Base-by-base conservation (phyloP, 2,888 invertebrate species). In the Erebia palarica region DNA sequence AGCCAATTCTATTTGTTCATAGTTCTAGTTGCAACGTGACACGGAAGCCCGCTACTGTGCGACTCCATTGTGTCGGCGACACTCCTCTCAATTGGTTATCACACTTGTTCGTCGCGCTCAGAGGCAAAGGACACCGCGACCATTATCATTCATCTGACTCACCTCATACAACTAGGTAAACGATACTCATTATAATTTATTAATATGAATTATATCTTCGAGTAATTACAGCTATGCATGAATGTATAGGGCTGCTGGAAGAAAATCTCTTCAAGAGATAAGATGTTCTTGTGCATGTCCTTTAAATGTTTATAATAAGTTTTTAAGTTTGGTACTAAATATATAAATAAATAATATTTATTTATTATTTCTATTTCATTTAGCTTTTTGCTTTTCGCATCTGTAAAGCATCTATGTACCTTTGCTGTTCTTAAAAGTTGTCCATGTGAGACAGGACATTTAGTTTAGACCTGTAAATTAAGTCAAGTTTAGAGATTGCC, bases 21-120 rank as follows among this genome's bases (percentile, higher is more conserved):
- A 74, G 67, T 75, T 75, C 81, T 75, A 81, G 76, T 69, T 69
- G 70, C 74, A 69, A 75, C 70, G 69, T 79, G 77, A 86, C 86
- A 87, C 91, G 89, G 91, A 91, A 91, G 91, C 90, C 87, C 77
- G 91, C 92, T 92, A 92, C 92, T 89, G 92, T 92, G 86, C n/a
- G 84, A 84, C 78, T 84, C 84, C 82, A 87, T 90, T 90, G 89
- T 91, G 68, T 71, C 73, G 74, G 75, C 75, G 78, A 80, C 80
- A 81, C 82, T 83, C 78, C 77, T 85, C 88, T 85, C 88, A 89
- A 86, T 86, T 86, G 86, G 86, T 83, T 80, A 79, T 86, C 83
- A 87, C 89, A 87, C 88, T 85, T 77, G 83, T 90, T 88, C 78
- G 88, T 84, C 83, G 82, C 87, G 88, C 83, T 83, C 79, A 75